A percentile compares a stretch with the other conserved stretches of the same genome.
These are phyloP conservation scores for rat (Rattus norvegicus) DNA, from an alignment of 2,113 vertebrate genomes.

Conservation along the genomic window GRCr8 NC_086026.1:30266001-30266500, in stretches of 20 bases:
- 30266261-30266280: conserved; percentile 59
- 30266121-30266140: neutral
- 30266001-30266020: neutral
- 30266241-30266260: conserved; percentile 59
- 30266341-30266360: conserved; percentile 65
- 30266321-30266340: conserved; percentile 59
- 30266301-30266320: neutral
- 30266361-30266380: conserved; percentile 61
- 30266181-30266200: conserved; percentile 53
- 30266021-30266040: neutral
- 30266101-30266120: neutral
- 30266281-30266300: conserved; percentile 65
- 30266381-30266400: conserved; percentile 68
- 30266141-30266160: neutral
- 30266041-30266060: neutral
- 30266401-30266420: conserved; percentile 60
- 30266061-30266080: neutral
- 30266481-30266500: conserved; percentile 60
- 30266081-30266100: neutral
- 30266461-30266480: conserved; percentile 39
- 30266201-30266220: conserved; percentile 50
- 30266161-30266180: neutral
- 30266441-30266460: conserved; percentile 17
- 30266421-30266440: conserved; percentile 34
- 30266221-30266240: conserved; percentile 41